Base-by-base conservation (phyloP, 1,140 invertebrate species). In the Tribolium castaneum region DNA sequence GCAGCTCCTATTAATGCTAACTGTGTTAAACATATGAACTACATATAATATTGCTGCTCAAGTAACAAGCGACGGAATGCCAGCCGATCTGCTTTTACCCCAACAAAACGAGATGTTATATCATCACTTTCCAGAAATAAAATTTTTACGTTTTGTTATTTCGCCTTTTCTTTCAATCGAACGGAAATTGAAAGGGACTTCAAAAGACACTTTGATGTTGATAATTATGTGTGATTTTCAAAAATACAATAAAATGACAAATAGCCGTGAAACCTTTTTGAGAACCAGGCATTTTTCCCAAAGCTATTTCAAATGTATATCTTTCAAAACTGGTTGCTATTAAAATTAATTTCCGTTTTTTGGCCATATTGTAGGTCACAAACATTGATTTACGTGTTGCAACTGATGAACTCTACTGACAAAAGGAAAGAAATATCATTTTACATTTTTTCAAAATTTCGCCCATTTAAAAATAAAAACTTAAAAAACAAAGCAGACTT, bases 11-110 rank as follows among this genome's bases (percentile, higher is more conserved):
- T 66, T 66, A 66, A 66, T 66, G 14, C 12, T 66, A 66, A 66
- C 59, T 66, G 25, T 35, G 59, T 35, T 66, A 35, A 66, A 66
- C 59, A 66, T 35, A 66, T 66, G 59, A 66, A 35, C 59, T 66
- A 14, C 30, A 39, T 62, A 62, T 22, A 12, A 9, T 66, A 35
- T 34, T 39, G 14, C 25, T 35, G 16, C 19, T 35, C 22, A 35
- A 66, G 3, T 35, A 35, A 66, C 25, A 35, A 66, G 30, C n/a
- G 25, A 34, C 3, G 6, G 25, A 35, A 66, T 45, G 39, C n/a
- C 5, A 45, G n/a, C 4, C 39, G 59, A 34, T 34, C 14, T 10
- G 12, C 14, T 39, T 25, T 59, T 59, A 59, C 54, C 19, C 54
- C 10, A 16, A 10, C 4, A n/a, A 25, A 59, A 59, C 19, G 54